Evolutionary conservation across 2,113 vertebrate genomes (phyloP).

Genomic region (Pyrgilauda ruficollis): DNA sequence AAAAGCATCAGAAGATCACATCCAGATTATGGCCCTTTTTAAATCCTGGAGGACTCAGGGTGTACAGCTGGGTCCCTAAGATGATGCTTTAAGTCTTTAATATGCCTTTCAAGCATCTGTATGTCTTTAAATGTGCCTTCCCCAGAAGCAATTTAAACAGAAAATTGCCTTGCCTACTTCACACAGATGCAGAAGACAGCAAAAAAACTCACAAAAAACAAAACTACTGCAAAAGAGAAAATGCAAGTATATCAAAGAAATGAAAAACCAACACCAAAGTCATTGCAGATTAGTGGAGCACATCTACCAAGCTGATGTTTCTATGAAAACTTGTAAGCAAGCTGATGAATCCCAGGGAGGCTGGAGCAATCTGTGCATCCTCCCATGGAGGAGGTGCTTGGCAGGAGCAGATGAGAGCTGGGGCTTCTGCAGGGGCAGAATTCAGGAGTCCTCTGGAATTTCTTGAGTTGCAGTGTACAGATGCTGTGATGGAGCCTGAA

Average conservation of each 20-base stretch:
- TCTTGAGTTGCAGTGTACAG: background rate
- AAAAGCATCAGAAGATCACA: background rate
- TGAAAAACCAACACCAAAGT: constrained; percentile 7
- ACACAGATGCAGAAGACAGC: background rate
- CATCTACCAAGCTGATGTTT: background rate
- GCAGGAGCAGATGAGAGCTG: background rate
- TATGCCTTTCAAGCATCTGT: background rate
- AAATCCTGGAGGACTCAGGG: background rate
- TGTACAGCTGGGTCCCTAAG: background rate
- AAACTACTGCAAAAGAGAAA: background rate
- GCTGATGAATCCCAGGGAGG: background rate
- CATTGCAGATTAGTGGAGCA: background rate
- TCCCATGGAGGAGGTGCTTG: background rate
- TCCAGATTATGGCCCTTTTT: background rate
- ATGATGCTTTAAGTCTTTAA: background rate
- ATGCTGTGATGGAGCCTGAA: background rate
- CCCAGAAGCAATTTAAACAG: constrained; percentile 23
- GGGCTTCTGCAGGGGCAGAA: background rate
- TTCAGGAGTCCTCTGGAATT: background rate
- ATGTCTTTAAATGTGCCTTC: constrained; percentile 11
- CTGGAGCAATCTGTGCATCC: background rate
- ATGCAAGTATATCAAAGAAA: background rate
- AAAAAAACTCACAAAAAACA: background rate
- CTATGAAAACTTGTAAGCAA: background rate
- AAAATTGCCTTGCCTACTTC: constrained; percentile 39